phyloP scores from a whole-genome alignment of 2,797 vertebrate species.

The Hylomyscus alleni region DNA sequence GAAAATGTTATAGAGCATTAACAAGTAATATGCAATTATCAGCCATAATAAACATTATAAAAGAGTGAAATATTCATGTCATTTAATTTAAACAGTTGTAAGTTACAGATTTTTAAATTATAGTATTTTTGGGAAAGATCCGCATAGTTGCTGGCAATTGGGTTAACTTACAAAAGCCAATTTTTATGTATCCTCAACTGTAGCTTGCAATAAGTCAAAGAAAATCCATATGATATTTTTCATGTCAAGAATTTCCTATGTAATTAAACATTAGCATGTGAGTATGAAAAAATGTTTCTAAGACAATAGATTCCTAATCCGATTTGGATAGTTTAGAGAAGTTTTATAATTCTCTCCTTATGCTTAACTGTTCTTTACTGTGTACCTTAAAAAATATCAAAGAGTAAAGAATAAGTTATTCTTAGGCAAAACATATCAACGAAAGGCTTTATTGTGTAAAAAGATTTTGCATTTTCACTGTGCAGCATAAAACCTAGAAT shows the following conservation, averaged over 20 bases:
- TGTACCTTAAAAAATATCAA: conserved; percentile 59
- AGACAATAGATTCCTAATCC: conserved; percentile 28
- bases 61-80: conserved; percentile 28
- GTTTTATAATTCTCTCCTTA: background rate
- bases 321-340: conserved; percentile 13
- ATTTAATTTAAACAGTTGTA: conserved; percentile 54
- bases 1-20: conserved; percentile 65
- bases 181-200: conserved; percentile 16
- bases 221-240: conserved; percentile 8
- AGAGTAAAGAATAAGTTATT: conserved; percentile 8
- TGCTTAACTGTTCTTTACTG: background rate
- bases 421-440: conserved; percentile 18
- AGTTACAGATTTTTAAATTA: conserved; percentile 37
- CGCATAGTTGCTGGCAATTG: background rate
- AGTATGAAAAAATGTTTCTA: conserved; percentile 36
- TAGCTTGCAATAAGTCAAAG: conserved; percentile 9
- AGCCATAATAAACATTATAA: conserved; percentile 45
- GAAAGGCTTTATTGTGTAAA: conserved; percentile 21
- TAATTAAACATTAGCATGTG: conserved; percentile 17
- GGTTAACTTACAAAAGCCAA: conserved; percentile 47
- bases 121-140: background rate
- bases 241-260: background rate
- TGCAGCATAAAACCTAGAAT: background rate
- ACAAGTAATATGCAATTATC: background rate
- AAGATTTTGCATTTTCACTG: background rate